Evolutionary conservation across 2,113 vertebrate species (phyloP), one percentile per base, ranked within the genome.

Genomic region (Centrocercus urophasianus): DNA sequence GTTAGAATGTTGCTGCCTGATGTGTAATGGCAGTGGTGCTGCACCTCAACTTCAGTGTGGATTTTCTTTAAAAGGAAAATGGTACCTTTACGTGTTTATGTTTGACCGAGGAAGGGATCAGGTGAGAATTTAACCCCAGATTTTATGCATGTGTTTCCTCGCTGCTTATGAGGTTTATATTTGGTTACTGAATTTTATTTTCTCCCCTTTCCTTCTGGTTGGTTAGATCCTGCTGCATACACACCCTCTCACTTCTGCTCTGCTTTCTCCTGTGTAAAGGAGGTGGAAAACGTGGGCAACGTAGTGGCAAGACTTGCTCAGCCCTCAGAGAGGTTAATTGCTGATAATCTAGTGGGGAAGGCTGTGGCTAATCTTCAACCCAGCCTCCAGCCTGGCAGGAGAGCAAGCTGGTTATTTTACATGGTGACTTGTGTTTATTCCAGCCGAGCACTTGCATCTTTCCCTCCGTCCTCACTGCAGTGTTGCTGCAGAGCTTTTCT

Each of bases 351-450:
- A 8, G 8, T 9, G 25, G 79, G 76, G 64, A 47, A 81, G 57
- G 22, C 90, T 75, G 75, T 81, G 89, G 94, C 91, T 83, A 34
- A 81, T 91, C 89, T 86, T 70, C 87, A 77, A 63, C 91, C 78
- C 64, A 11, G 7, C 21, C 70, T 48, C 73, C 59, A 54, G 0
- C 77, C 38, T 32, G 59, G 2, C 36, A 43, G 88, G 28, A 82
- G 81, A 90, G 92, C 77, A 8, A 48, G 40, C 27, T 54, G 74
- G 57, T 32, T 28, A 11, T 63, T 70, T 30, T 2, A 15, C 28
- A 32, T 10, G 52, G 56, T 28, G 36, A 3, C 69, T 47, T 4
- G 1, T 83, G 79, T 86, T 93, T 75, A 4, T 86, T 52, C 57
- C 30, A 64, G 78, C 79, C 4, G 6, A 20, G 59, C 28, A 17